Evolutionary conservation across 2,888 invertebrate genomes (phyloP).

Genomic region (Hirudinaria manillensis): DNA sequence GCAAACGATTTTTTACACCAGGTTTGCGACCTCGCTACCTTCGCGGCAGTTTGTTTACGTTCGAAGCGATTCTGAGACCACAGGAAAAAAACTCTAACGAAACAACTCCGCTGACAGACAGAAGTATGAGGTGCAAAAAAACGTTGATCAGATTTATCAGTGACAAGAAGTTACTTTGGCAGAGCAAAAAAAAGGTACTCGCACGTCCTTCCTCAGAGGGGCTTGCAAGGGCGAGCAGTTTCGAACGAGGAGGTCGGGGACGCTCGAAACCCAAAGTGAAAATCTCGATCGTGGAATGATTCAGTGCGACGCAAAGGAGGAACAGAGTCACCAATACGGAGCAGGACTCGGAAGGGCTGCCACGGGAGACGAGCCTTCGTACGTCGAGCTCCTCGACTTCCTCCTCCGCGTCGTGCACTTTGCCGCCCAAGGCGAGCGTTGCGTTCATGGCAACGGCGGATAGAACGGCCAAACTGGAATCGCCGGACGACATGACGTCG

Average conservation of each 20-base stretch:
- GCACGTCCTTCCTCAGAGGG: too few species aligned
- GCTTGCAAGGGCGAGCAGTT: too few species aligned
- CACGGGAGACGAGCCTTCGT: neutral
- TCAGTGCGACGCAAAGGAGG: neutral
- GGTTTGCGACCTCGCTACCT: too few species aligned
- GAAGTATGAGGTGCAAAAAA: too few species aligned
- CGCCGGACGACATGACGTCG: conserved; percentile 59
- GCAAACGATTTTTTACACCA: too few species aligned
- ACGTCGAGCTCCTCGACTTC: neutral
- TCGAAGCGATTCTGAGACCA: too few species aligned
- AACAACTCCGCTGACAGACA: too few species aligned
- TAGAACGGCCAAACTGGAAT: conserved; percentile 51
- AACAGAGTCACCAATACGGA: neutral
- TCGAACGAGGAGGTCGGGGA: neutral
- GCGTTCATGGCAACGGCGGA: conserved; percentile 24
- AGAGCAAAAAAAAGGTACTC: too few species aligned
- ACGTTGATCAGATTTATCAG: too few species aligned
- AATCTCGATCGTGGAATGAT: neutral
- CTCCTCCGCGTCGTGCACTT: neutral
- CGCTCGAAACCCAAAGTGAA: neutral
- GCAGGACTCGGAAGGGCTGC: neutral
- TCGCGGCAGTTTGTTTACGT: too few species aligned
- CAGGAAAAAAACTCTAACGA: too few species aligned
- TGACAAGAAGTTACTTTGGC: too few species aligned
- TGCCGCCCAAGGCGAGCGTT: conserved; percentile 13